A percentile compares a stretch with the other conserved stretches of the same genome.
phyloP scores from a whole-genome alignment of 1,140 invertebrate species.

The Plodia interpunctella region DNA sequence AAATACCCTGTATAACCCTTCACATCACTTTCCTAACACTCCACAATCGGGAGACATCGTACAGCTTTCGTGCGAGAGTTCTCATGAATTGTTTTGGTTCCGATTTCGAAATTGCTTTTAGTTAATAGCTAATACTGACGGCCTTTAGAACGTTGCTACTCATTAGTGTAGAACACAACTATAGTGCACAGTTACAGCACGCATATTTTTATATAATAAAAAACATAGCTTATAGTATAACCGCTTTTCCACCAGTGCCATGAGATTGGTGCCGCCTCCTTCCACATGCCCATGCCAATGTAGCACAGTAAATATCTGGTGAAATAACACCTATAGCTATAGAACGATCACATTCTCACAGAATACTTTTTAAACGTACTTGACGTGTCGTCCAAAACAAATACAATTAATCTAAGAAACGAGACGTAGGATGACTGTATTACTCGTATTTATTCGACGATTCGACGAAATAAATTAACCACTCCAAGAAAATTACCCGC shows the following conservation, averaged over 20 bases:
- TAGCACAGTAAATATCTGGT: no score
- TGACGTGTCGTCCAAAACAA: background rate
- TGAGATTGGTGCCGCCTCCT: no score
- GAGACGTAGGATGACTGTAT: background rate
- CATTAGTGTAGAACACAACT: background rate
- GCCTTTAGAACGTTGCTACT: background rate
- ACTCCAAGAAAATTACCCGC: constrained; percentile 6
- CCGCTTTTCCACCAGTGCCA: no score
- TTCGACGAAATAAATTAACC: constrained; percentile 4
- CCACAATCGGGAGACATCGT: constrained; percentile 33
- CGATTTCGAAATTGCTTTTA: constrained; percentile 38
- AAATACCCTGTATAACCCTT: no score
- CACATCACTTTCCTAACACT: no score
- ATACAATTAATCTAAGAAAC: background rate
- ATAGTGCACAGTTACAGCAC: no score
- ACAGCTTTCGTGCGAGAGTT: constrained; percentile 39
- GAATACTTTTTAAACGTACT: background rate
- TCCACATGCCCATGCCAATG: no score
- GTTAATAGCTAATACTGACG: constrained; percentile 24
- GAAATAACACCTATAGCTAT: no score
- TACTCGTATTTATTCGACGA: background rate
- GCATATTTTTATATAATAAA: no score
- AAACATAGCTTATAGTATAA: no score
- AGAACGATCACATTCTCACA: no score
- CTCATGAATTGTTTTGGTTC: constrained; percentile 43